These are phyloP conservation scores for Saccopteryx leptura DNA, from an alignment of 2,113 vertebrate genomes.

Conservation along the genomic window DNA sequence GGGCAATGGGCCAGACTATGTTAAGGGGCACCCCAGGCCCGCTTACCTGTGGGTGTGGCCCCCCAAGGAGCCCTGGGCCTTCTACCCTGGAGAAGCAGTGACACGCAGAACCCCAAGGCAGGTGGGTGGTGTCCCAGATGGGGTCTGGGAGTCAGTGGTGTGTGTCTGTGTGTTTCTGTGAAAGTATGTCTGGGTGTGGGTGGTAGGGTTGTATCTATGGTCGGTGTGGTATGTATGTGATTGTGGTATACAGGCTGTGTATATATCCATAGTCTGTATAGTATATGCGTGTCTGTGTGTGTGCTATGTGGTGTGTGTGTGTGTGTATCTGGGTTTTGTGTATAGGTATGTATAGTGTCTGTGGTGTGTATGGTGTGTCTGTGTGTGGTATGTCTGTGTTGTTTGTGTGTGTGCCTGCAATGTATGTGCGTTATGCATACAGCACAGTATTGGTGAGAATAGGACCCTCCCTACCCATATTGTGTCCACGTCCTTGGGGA, in stretches of 20 bases:
- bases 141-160: neutral
- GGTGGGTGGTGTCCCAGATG: neutral
- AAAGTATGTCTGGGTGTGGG: neutral
- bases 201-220: neutral
- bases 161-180: neutral
- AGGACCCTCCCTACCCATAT: too few relatives aligned
- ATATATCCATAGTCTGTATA: neutral
- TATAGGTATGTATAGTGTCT: neutral
- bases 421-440: neutral
- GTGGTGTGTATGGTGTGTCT: neutral
- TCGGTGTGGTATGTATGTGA: neutral
- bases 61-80: neutral
- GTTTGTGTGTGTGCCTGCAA: neutral
- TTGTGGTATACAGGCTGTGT: neutral
- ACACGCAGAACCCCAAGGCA: neutral
- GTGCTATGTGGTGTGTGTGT: neutral
- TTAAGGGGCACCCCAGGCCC: neutral
- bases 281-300: neutral
- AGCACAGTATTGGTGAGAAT: fast-evolving
- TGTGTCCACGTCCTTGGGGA: neutral
- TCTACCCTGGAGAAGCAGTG: neutral
- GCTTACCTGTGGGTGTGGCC: too few relatives aligned
- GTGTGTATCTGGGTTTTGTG: neutral
- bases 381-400: neutral
- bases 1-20: fast-evolving